These are phyloP conservation scores for Pemphredon lugubris DNA, from an alignment of 2,888 invertebrate species.

Conservation along the genomic window DNA sequence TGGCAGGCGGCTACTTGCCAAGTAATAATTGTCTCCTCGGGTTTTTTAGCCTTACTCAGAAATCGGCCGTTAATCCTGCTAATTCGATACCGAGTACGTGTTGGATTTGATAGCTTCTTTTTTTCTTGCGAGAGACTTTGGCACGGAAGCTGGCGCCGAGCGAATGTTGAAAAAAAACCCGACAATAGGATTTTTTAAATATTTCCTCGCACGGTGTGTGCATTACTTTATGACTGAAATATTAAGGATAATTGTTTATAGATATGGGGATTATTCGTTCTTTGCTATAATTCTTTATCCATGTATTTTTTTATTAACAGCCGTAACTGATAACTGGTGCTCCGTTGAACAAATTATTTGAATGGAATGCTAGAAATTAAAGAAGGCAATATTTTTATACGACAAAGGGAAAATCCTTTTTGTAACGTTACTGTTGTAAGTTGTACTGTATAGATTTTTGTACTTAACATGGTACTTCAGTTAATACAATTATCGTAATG, in stretches of 20 bases:
- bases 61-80: slow-evolving; percentile 14
- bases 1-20: slow-evolving; percentile 31
- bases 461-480: no score
- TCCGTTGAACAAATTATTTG: neutral
- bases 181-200: slow-evolving; percentile 6
- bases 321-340: slow-evolving; percentile 27
- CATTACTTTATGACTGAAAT: no score
- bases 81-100: slow-evolving; percentile 16
- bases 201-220: no score
- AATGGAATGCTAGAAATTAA: neutral
- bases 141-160: neutral
- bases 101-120: neutral
- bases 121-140: neutral
- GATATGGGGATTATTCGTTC: no score
- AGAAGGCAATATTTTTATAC: no score
- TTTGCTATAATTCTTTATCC: no score
- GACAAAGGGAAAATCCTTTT: neutral
- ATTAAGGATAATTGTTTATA: no score
- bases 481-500: no score
- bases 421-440: no score
- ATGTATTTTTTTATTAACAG: slow-evolving; percentile 25
- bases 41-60: neutral
- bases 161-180: neutral
- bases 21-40: slow-evolving; percentile 13
- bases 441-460: no score